Evolutionary conservation across 2,797 vertebrate species (phyloP).

Genomic region (Sciurus carolinensis): DNA sequence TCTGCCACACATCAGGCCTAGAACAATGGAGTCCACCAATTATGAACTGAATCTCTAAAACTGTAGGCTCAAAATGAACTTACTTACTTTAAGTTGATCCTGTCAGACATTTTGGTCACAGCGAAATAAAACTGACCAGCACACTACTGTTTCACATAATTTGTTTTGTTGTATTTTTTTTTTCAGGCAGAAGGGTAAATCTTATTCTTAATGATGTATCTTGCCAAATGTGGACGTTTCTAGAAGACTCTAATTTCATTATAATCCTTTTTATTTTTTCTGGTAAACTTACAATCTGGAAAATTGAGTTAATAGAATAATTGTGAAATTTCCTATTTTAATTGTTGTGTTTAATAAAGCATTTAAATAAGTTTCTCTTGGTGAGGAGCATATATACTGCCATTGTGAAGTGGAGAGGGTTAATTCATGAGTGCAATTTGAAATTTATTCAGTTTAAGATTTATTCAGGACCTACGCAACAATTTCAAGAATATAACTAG

Average conservation of each 20-base stretch:
- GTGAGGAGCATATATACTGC: background rate
- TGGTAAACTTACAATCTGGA: background rate
- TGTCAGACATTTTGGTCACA: no score
- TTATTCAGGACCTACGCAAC: background rate
- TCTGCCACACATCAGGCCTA: no score
- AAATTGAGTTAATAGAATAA: conserved; percentile 19
- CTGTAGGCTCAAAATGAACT: no score
- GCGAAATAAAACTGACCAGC: no score
- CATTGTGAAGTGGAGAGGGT: background rate
- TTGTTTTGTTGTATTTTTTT: background rate
- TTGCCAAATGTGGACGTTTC: background rate
- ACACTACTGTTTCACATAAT: background rate
- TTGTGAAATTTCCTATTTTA: conserved; percentile 41
- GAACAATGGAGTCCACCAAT: no score
- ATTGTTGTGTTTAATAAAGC: background rate
- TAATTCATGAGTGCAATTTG: background rate
- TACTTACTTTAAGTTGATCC: no score
- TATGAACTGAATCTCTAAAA: no score
- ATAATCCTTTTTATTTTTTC: background rate
- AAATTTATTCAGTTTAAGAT: background rate
- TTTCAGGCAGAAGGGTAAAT: background rate
- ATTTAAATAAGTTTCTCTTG: background rate
- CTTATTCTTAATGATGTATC: background rate
- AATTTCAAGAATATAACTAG: background rate
- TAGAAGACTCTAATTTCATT: conserved; percentile 50